These are phyloP conservation scores for Puntigrus tetrazona DNA, from an alignment of 2,113 vertebrate genomes.

Conservation along the genomic window DNA sequence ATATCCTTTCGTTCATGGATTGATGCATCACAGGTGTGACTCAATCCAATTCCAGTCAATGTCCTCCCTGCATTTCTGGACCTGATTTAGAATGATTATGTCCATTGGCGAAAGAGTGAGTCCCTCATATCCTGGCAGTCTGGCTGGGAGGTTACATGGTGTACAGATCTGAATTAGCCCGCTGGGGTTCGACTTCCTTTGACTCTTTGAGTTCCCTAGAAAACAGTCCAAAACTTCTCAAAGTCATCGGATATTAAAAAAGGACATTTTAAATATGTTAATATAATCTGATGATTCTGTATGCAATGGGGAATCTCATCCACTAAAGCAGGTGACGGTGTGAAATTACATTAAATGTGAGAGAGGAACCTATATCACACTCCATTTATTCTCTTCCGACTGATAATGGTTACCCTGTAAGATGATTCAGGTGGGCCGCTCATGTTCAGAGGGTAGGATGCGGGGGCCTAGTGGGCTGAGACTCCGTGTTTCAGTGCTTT, in stretches of 20 bases:
- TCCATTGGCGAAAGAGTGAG: constrained; percentile 9
- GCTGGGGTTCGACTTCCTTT: neutral
- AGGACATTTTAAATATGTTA: neutral
- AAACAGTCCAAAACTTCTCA: neutral
- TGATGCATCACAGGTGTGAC: constrained; percentile 32
- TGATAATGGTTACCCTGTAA: constrained; percentile 12
- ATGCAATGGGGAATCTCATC: neutral
- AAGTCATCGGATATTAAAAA: neutral
- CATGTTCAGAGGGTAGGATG: neutral
- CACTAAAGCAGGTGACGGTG: neutral
- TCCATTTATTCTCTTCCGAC: neutral
- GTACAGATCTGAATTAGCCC: neutral
- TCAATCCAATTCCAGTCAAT: constrained; percentile 22
- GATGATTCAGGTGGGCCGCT: constrained; percentile 12
- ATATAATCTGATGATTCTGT: neutral
- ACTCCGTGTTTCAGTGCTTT: constrained; percentile 19
- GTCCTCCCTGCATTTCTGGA: constrained; percentile 26
- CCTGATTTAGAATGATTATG: constrained; percentile 3
- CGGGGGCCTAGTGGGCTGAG: neutral
- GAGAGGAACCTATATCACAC: neutral
- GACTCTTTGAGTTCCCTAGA: neutral
- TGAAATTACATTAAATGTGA: neutral
- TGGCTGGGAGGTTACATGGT: neutral
- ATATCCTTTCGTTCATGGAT: neutral
- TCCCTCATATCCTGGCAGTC: constrained; percentile 22